Conservation (phyloP, 1,140 invertebrate species). For the Bombus soroeensis region DNA sequence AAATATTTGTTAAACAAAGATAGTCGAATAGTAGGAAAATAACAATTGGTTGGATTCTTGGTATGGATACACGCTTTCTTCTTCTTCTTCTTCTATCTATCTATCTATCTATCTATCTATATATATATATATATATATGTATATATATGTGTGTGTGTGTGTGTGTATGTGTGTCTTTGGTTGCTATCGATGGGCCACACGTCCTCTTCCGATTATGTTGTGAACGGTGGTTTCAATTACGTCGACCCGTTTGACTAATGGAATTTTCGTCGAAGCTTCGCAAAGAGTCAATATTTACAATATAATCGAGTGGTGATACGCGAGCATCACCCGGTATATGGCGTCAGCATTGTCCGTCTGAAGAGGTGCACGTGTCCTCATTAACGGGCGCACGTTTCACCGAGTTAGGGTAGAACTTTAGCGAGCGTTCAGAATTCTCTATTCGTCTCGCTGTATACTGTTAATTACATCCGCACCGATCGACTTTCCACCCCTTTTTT, state of each 20-base stretch:
- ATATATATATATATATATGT: fast-evolving
- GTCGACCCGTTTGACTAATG: background rate
- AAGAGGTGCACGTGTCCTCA: slow-evolving; percentile 42
- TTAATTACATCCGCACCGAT: slow-evolving; percentile 44
- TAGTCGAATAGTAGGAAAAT: background rate
- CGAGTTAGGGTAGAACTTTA: slow-evolving; percentile 26
- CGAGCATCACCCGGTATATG: background rate
- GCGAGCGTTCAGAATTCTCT: background rate
- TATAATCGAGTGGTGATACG: background rate
- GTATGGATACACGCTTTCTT: too few relatives aligned
- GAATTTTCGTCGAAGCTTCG: background rate
- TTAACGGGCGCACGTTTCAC: slow-evolving; percentile 25
- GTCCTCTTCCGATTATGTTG: background rate
- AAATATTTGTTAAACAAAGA: background rate
- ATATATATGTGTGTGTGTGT: too few relatives aligned
- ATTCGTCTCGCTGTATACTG: slow-evolving; percentile 10
- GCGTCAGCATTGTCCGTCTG: slow-evolving; percentile 6
- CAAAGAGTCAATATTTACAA: background rate
- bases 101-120: too few relatives aligned
- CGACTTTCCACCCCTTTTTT: background rate
- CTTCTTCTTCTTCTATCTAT: too few relatives aligned
- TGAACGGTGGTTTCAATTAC: background rate
- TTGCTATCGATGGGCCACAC: background rate
- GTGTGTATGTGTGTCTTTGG: background rate
- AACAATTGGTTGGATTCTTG: too few relatives aligned